Conservation (phyloP, 2,113 vertebrate species). For the Amphiprion ocellaris region DNA sequence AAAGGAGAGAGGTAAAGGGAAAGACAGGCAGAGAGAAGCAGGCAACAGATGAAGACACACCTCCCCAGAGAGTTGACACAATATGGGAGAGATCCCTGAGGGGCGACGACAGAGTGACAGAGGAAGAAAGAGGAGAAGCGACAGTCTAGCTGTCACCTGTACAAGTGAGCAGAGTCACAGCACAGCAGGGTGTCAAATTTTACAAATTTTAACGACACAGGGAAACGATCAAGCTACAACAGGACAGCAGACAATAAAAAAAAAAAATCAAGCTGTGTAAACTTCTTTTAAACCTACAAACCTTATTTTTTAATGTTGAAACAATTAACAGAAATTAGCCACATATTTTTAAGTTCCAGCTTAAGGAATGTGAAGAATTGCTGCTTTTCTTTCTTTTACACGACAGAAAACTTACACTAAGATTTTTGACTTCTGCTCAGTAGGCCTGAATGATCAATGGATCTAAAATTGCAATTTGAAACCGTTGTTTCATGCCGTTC, state of each 20-base stretch:
- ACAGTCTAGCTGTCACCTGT: neutral
- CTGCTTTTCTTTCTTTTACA: too few relatives aligned
- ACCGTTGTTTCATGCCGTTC: too few relatives aligned
- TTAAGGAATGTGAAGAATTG: too few relatives aligned
- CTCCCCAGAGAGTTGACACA: slow-evolving; percentile 59
- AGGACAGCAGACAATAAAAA: neutral
- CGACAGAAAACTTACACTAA: too few relatives aligned
- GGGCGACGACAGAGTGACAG: slow-evolving; percentile 39
- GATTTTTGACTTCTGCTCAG: too few relatives aligned
- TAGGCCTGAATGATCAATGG: too few relatives aligned
- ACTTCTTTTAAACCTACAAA: too few relatives aligned
- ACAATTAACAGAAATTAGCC: too few relatives aligned
- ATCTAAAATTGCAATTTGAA: too few relatives aligned
- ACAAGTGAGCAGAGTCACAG: neutral
- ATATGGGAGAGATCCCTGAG: slow-evolving; percentile 65
- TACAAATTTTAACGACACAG: neutral
- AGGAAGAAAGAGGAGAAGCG: slow-evolving; percentile 12
- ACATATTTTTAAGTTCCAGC: too few relatives aligned
- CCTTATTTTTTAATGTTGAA: too few relatives aligned
- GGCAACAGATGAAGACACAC: slow-evolving; percentile 72
- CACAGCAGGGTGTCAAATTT: neutral
- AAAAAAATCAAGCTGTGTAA: neutral
- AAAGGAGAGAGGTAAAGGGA: neutral
- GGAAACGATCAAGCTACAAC: neutral
- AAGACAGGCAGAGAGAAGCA: slow-evolving; percentile 6